Evolutionary conservation across 2,888 invertebrate species (phyloP), one percentile per base, ranked within the genome.

Genomic region (Oligia strigilis): DNA sequence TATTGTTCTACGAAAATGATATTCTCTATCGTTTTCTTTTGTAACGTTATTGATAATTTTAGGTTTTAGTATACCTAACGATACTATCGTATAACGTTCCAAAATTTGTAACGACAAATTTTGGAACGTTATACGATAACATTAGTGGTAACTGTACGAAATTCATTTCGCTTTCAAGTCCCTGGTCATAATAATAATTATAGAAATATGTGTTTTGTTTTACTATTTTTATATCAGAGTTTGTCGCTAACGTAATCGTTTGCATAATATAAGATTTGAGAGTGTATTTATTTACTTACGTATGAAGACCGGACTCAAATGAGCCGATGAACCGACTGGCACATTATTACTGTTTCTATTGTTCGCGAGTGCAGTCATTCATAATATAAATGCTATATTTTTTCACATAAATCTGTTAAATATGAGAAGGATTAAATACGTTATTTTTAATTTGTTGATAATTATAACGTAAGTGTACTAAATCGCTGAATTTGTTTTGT

Each of bases 331-430:
- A 49, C 36, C 17, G 58, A 60, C 29, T 62, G 9, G 55, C 65
- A 17, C 58, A 69, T 76, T 77, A 81, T 55, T 77, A 62, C 78
- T 71, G 66, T 67, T 66, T 77, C 2, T 52, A 80, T 69, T 72
- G 73, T 72, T 70, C 75, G 71, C 77, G 75, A 75, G 67, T 83
- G 62, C 76, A 73, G 49, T 76, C 80, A 64, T 87, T 69, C 49
- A 75, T 87, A 75, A 60, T 87, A 75, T 58, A 76, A 65, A 67
- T 72, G 64, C 72, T 79, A 82, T 87, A 82, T 79, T 87, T 87
- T 87, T 87, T 82, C 80, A 87, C 52, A 52, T 72, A 81, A 87
- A 87, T 83, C 71, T 85, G 74, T 85, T 89, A 78, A 65, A 75
- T 74, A 74, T 78, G 69, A 88, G 65, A 79, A 74, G 49, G n/a